These are phyloP conservation scores for Piliocolobus tephrosceles DNA, from an alignment of 2,113 vertebrate species.

Conservation along the genomic window DNA sequence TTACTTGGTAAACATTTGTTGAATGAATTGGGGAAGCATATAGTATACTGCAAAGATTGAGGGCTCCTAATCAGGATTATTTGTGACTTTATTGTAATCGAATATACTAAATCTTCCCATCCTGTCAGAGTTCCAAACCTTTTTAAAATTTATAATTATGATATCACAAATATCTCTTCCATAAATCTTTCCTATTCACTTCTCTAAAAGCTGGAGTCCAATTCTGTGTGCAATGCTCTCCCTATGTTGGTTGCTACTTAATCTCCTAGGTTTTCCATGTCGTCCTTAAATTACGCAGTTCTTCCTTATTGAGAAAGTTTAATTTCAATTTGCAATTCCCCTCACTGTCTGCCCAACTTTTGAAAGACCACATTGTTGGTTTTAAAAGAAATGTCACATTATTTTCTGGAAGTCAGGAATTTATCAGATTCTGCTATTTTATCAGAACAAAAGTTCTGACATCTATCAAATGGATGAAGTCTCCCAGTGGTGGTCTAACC, in stretches of 20 bases:
- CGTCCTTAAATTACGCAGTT: neutral
- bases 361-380: neutral
- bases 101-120: neutral
- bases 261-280: neutral
- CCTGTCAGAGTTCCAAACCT: neutral
- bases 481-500: neutral
- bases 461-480: neutral
- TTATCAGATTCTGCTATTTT: neutral
- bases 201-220: neutral
- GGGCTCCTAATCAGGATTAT: neutral
- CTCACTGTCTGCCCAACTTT: neutral
- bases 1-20: neutral
- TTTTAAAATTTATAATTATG: neutral
- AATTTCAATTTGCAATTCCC: neutral
- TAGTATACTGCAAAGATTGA: neutral
- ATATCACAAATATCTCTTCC: neutral
- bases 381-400: conserved; percentile 33
- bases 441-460: neutral
- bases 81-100: neutral
- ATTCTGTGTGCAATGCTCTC: neutral
- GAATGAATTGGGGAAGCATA: neutral
- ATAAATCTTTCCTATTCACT: neutral
- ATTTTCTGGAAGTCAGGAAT: conserved; percentile 10
- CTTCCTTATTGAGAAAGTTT: neutral
- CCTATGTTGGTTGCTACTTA: neutral